Percentiles rank a stretch among this genome's conserved stretches.
These are phyloP conservation scores for Deilephila porcellus DNA, from an alignment of 2,888 invertebrate species.

Conservation along the genomic window DNA sequence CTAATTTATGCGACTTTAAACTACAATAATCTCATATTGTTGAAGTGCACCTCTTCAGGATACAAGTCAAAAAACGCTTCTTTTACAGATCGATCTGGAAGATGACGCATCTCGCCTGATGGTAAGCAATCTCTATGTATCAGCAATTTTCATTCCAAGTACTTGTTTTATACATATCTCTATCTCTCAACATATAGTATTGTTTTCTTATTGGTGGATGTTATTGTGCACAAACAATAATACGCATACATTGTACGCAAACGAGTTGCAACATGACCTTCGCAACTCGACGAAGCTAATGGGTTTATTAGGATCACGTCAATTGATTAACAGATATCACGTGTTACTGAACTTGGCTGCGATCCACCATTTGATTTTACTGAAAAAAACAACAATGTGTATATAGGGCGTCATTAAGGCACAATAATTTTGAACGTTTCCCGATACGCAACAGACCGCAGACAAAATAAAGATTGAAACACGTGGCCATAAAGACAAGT, in stretches of 20 bases:
- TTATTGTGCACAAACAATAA: neutral
- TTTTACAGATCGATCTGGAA: too few species aligned
- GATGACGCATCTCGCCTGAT: too few species aligned
- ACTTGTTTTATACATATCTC: neutral
- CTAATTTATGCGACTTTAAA: too few species aligned
- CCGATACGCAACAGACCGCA: slow-evolving; percentile 1
- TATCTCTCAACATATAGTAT: neutral
- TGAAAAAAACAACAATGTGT: slow-evolving; percentile 1
- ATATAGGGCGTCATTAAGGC: neutral
- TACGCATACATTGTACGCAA: slow-evolving; percentile 2
- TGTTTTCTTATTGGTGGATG: neutral
- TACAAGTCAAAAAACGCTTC: too few species aligned
- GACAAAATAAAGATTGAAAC: slow-evolving; percentile 23
- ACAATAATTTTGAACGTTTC: neutral
- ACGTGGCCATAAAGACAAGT: slow-evolving; percentile 35
- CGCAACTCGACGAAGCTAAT: slow-evolving; percentile 33
- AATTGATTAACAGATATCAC: slow-evolving; percentile 27
- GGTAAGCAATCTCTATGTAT: too few species aligned
- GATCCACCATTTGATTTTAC: slow-evolving; percentile 11
- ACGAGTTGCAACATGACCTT: slow-evolving; percentile 38
- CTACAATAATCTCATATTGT: too few species aligned
- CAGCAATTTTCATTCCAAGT: too few species aligned
- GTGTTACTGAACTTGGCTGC: slow-evolving; percentile 14
- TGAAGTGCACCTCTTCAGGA: too few species aligned
- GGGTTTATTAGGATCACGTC: slow-evolving; percentile 26